Conservation (phyloP, 1,140 invertebrate genomes). For the Lucilia cuprina region DNA sequence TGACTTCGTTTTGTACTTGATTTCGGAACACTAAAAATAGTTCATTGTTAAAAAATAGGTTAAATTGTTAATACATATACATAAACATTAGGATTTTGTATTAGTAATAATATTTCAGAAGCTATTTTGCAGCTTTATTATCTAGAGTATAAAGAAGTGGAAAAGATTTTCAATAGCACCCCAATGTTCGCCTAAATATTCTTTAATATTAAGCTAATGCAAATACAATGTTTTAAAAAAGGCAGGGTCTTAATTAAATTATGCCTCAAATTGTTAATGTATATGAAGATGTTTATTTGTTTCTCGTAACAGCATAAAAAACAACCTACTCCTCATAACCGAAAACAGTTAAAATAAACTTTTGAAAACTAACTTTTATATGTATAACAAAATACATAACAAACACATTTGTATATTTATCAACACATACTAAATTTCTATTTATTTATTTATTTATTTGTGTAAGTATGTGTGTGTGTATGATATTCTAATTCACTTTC, state of each 20-base stretch:
- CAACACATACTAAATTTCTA: not conserved
- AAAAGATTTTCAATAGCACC: too few relatives aligned
- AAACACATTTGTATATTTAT: not conserved
- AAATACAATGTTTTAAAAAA: not conserved
- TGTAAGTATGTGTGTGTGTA: not conserved
- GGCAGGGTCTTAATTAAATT: not conserved
- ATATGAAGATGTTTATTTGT: not conserved
- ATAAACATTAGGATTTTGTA: too few relatives aligned
- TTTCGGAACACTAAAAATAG: too few relatives aligned
- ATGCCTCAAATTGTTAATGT: not conserved
- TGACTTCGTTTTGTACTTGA: too few relatives aligned
- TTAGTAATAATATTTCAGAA: too few relatives aligned
- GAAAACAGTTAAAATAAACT: not conserved
- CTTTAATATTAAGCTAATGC: not conserved
- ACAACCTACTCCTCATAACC: not conserved
- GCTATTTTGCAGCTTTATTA: too few relatives aligned
- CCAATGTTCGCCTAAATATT: too few relatives aligned
- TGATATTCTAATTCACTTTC: slow-evolving; percentile 8
- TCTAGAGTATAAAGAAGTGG: too few relatives aligned
- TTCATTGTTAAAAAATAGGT: too few relatives aligned
- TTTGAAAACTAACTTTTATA: not conserved
- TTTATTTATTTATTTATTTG: not conserved
- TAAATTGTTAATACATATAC: too few relatives aligned
- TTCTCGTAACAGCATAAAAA: not conserved
- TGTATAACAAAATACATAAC: not conserved